phyloP scores from a whole-genome alignment of 2,113 vertebrate genomes.

The Plestiodon gilberti region DNA sequence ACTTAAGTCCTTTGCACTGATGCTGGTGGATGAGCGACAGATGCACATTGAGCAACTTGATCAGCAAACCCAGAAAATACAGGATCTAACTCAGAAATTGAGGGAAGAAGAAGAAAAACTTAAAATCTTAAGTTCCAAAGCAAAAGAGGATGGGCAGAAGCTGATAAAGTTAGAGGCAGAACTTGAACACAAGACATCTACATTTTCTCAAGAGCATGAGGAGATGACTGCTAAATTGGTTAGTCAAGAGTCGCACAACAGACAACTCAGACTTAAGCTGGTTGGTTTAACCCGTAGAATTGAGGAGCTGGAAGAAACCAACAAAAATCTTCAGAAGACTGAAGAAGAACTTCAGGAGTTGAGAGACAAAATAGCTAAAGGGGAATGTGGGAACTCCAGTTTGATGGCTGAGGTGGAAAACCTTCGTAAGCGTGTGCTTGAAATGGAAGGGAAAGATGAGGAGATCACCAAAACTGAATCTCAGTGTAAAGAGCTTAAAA shows the following conservation, averaged over 20 bases:
- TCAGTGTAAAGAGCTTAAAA: slow-evolving; percentile 89
- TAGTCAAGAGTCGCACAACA: slow-evolving; percentile 86
- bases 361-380: slow-evolving; percentile 90
- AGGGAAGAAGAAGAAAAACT: slow-evolving; percentile 88
- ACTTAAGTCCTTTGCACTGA: slow-evolving; percentile 95
- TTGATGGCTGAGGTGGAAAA: slow-evolving; percentile 92
- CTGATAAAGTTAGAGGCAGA: slow-evolving; percentile 87
- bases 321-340: slow-evolving; percentile 85
- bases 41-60: slow-evolving; percentile 91
- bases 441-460: slow-evolving; percentile 98
- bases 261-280: slow-evolving; percentile 87
- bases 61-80: slow-evolving; percentile 90
- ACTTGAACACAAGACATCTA: slow-evolving; percentile 83
- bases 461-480: slow-evolving; percentile 92
- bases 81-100: slow-evolving; percentile 87
- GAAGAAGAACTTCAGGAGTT: slow-evolving; percentile 92
- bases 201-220: slow-evolving; percentile 87
- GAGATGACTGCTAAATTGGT: slow-evolving; percentile 88
- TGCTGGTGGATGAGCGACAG: slow-evolving; percentile 96
- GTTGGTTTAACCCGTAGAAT: slow-evolving; percentile 80
- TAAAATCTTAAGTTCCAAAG: slow-evolving; percentile 70
- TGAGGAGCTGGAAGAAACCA: slow-evolving; percentile 92
- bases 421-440: slow-evolving; percentile 89
- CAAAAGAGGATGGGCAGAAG: slow-evolving; percentile 89
- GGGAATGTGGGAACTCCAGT: slow-evolving; percentile 89